Base-by-base conservation (phyloP, 2,888 invertebrate genomes). In the Morpho achilles region DNA sequence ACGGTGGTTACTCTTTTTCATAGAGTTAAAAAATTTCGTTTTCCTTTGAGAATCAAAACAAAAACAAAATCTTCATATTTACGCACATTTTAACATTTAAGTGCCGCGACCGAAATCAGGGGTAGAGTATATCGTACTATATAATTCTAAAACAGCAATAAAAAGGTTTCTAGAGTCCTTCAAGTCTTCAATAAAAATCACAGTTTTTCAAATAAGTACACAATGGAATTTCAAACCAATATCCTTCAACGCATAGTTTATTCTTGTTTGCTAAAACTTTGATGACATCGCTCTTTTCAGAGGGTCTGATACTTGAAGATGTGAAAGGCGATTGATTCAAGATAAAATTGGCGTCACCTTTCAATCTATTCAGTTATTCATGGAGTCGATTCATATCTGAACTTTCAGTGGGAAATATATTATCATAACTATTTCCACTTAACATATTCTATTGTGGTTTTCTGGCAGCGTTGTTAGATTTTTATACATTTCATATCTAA, bases 291-390 rank as follows among this genome's bases (percentile, higher is more conserved):
- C 48, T 44, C 43, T 58, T 58, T 49, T 40, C 16, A 32, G 53
- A 39, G 53, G 32, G 16, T 40, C 58, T 53, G 57, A 58, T 53
- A 58, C 50, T 54, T 53, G 45, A 47, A 41, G 45, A 54, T 46
- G 50, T 50, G 55, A 52, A 55, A 45, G 51, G 40, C 49, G 69
- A 73, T 74, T 69, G 80, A 80, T 83, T 73, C 64, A 55, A 79
- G 83, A 84, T 84, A 83, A 76, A 72, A 74, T 54, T 76, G 72
- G 72, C 64, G 71, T 69, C 67, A 72, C 74, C 77, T 71, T 80
- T 78, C 3, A 75, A 75, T 71, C 67, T 79, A 75, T 80, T 83
- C 82, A 80, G 76, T 81, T 84, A 84, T 84, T 84, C 84, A 84
- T 84, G 70, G 80, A 80, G 75, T 74, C 73, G 74, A 77, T 76